Base-by-base conservation (phyloP, 2,888 invertebrate species). In the Allacma fusca region DNA sequence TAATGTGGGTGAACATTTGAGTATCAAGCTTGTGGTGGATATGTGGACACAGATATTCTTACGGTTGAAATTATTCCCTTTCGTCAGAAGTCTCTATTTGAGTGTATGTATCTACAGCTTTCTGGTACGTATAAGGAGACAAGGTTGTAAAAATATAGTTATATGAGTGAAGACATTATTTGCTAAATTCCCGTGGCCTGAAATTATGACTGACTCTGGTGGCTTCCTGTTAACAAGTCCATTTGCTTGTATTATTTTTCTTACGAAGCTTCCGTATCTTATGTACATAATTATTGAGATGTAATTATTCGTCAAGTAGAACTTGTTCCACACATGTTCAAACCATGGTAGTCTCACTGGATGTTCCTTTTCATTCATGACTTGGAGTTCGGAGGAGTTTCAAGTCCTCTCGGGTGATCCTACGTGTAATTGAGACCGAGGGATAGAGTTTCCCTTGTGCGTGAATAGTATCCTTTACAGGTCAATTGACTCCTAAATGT, bases 401-500 rank as follows among this genome's bases (percentile, higher is more conserved):
- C 12, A 67, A 59, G 23, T 19, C 23, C 23, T 59, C 23, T 59
- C 7, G 59, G 59, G 59, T n/a, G 59, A 59, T 59, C 40, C 40
- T 40, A 9, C 7, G 5, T 40, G 40, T 9, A 40, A 40, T 5
- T 13, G 23, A 62, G 62, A 62, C 21, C 13, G 28, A 29, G 28
- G 16, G n/a, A 67, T 28, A 26, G 28, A n/a, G 67, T 67, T 67
- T 28, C 57, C 59, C 64, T 43, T 64, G 73, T 59, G 44, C 40
- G 64, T 74, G 73, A 29, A 28, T 50, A 72, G 34, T 59, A 34
- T 64, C 64, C 13, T 23, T 74, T 64, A 64, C 73, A 59, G 73
- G 73, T 74, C 64, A 74, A 74, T 74, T 74, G 73, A 64, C 43
- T 74, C 26, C 29, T 28, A 69, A 59, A 29, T 21, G 40, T 40